Evolutionary conservation across 2,797 vertebrate genomes (phyloP).

Genomic region (Micromesistius poutassou): DNA sequence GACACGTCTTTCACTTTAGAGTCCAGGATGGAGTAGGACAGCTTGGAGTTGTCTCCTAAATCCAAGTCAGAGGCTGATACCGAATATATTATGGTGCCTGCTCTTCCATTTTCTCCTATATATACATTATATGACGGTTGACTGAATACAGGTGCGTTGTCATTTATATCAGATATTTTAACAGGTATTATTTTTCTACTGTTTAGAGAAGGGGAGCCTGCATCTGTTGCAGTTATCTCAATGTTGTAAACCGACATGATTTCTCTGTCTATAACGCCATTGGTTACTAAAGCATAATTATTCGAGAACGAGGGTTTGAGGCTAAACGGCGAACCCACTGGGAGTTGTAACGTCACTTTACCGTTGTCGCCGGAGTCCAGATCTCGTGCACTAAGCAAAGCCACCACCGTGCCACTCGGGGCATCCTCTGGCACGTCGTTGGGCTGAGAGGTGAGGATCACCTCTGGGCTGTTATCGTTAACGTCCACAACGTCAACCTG

Average conservation of each 20-base stretch:
- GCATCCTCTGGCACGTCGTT: slow-evolving; percentile 84
- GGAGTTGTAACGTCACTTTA: slow-evolving; percentile 78
- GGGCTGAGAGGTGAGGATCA: slow-evolving; percentile 82
- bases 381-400: slow-evolving; percentile 84
- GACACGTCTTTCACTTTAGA: slow-evolving; percentile 69
- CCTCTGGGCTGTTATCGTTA: slow-evolving; percentile 90
- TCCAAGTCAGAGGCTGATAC: slow-evolving; percentile 87
- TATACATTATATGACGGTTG: slow-evolving; percentile 87
- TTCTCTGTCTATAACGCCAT: slow-evolving; percentile 83
- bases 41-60: slow-evolving; percentile 75
- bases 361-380: slow-evolving; percentile 86
- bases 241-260: slow-evolving; percentile 77
- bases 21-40: slow-evolving; percentile 73
- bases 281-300: slow-evolving; percentile 85
- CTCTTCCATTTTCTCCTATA: slow-evolving; percentile 84
- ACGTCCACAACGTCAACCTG: slow-evolving; percentile 84
- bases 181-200: slow-evolving; percentile 79
- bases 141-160: slow-evolving; percentile 86
- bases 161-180: slow-evolving; percentile 90
- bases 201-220: slow-evolving; percentile 81
- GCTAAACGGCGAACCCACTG: slow-evolving; percentile 80
- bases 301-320: slow-evolving; percentile 80
- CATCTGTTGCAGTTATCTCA: slow-evolving; percentile 81
- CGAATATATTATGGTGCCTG: slow-evolving; percentile 79
- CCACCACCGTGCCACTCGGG: slow-evolving; percentile 80